Percentiles rank a stretch among this genome's conserved stretches.
phyloP scores from a whole-genome alignment of 2,888 invertebrate genomes.

The Limnephilus marmoratus region DNA sequence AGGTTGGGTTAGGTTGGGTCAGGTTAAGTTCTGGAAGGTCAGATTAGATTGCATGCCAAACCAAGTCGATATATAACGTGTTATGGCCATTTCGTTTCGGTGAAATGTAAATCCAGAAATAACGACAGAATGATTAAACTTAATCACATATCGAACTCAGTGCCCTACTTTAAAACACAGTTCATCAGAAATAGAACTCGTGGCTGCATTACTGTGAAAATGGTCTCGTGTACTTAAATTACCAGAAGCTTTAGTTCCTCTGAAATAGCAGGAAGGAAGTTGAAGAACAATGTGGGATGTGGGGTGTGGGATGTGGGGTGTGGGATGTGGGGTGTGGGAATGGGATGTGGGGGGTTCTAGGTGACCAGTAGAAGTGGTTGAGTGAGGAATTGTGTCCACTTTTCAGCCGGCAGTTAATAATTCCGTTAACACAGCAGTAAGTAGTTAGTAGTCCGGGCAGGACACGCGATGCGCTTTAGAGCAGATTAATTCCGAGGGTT shows the following conservation, averaged over 20 bases:
- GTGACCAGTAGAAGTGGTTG: not conserved
- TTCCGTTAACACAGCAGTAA: not conserved
- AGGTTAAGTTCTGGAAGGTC: too few relatives aligned
- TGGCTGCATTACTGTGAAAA: not conserved
- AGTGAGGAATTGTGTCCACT: slow-evolving; percentile 49
- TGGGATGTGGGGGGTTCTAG: not conserved
- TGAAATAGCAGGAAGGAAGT: slow-evolving; percentile 36
- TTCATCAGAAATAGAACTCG: not conserved
- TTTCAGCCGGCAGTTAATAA: slow-evolving; percentile 36
- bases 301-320: not conserved
- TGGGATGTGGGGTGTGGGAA: not conserved
- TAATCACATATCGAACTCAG: not conserved
- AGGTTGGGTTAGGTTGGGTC: too few relatives aligned
- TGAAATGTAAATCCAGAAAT: not conserved
- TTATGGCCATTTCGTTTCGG: too few relatives aligned
- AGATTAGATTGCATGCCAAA: too few relatives aligned
- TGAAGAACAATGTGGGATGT: slow-evolving; percentile 25
- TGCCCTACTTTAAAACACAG: not conserved
- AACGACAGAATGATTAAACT: not conserved
- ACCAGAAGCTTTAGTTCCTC: not conserved
- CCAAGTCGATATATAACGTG: too few relatives aligned
- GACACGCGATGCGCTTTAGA: slow-evolving; percentile 29
- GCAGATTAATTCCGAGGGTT: slow-evolving; percentile 15
- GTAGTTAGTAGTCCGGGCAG: not conserved
- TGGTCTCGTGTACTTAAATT: slow-evolving; percentile 9